These are phyloP conservation scores for Stegastes partitus DNA, from an alignment of 2,113 vertebrate genomes.

Conservation along the genomic window DNA sequence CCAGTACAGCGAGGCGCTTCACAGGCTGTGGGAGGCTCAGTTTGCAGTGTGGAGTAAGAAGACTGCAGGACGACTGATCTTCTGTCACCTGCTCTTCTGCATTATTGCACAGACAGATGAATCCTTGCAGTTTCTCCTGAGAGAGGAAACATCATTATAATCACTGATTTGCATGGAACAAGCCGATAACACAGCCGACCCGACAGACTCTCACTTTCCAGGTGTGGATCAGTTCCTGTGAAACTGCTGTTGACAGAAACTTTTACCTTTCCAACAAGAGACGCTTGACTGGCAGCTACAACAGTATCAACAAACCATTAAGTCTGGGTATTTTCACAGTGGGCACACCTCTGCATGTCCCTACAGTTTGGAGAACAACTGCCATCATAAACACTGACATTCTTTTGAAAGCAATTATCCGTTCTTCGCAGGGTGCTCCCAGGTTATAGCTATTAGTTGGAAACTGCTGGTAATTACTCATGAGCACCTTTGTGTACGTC, in stretches of 20 bases:
- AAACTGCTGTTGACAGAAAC: constrained; percentile 8
- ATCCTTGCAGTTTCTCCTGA: background rate
- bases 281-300: constrained; percentile 25
- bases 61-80: constrained; percentile 58
- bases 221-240: background rate
- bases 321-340: constrained; percentile 14
- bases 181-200: background rate
- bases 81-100: constrained; percentile 38
- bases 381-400: constrained; percentile 36
- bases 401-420: constrained; percentile 36
- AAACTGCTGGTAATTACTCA: constrained; percentile 41
- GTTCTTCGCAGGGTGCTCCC: constrained; percentile 1
- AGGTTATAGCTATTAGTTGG: constrained; percentile 43
- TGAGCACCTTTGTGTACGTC: constrained; percentile 32
- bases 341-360: constrained; percentile 41
- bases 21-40: constrained; percentile 38
- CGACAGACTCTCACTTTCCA: constrained; percentile 3
- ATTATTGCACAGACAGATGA: background rate
- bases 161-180: background rate
- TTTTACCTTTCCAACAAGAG: constrained; percentile 8
- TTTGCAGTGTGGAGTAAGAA: constrained; percentile 42
- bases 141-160: background rate
- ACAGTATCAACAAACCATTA: constrained; percentile 46
- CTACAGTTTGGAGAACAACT: constrained; percentile 19
- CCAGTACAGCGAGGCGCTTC: constrained; percentile 8